Percentiles rank a stretch among this genome's conserved stretches.
Evolutionary conservation across 1,140 invertebrate genomes (phyloP).

Genomic region (Hylaeus anthracinus): DNA sequence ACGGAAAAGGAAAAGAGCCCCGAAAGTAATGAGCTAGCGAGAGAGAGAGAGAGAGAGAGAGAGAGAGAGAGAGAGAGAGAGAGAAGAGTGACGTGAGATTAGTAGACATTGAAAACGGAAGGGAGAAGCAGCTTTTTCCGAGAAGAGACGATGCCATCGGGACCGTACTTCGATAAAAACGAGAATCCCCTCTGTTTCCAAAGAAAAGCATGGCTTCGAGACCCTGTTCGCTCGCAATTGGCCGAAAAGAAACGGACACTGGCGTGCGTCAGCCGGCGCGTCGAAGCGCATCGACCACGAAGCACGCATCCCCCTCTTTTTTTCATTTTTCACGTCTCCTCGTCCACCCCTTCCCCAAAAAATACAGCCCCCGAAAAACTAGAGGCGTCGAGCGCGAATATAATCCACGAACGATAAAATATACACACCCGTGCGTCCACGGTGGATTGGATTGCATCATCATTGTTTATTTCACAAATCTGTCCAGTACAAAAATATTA

Average conservation of each 20-base stretch:
- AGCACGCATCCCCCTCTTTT: slow-evolving; percentile 52
- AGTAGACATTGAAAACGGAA: slow-evolving; percentile 24
- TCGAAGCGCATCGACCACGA: slow-evolving; percentile 50
- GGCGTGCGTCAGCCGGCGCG: slow-evolving; percentile 31
- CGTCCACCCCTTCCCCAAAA: slow-evolving; percentile 21
- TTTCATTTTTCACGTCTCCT: slow-evolving; percentile 25
- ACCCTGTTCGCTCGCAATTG: neutral
- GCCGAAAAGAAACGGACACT: slow-evolving; percentile 32
- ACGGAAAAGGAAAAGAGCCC: slow-evolving; percentile 25
- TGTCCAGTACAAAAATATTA: slow-evolving; percentile 78
- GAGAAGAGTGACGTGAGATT: slow-evolving; percentile 32
- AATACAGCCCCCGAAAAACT: slow-evolving; percentile 6
- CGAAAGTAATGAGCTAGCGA: slow-evolving; percentile 35
- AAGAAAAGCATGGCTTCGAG: slow-evolving; percentile 17
- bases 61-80: slow-evolving; percentile 28
- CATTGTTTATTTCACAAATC: slow-evolving; percentile 75
- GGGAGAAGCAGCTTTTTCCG: slow-evolving; percentile 28
- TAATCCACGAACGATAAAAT: slow-evolving; percentile 20
- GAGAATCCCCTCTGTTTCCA: slow-evolving; percentile 55
- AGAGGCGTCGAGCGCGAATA: slow-evolving; percentile 29
- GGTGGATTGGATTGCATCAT: slow-evolving; percentile 57
- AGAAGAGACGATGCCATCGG: slow-evolving; percentile 33
- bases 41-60: slow-evolving; percentile 35
- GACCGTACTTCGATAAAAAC: slow-evolving; percentile 41
- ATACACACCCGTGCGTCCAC: slow-evolving; percentile 33